Evolutionary conservation across 2,888 invertebrate genomes (phyloP).

Genomic region (Drosophila conformis): DNA sequence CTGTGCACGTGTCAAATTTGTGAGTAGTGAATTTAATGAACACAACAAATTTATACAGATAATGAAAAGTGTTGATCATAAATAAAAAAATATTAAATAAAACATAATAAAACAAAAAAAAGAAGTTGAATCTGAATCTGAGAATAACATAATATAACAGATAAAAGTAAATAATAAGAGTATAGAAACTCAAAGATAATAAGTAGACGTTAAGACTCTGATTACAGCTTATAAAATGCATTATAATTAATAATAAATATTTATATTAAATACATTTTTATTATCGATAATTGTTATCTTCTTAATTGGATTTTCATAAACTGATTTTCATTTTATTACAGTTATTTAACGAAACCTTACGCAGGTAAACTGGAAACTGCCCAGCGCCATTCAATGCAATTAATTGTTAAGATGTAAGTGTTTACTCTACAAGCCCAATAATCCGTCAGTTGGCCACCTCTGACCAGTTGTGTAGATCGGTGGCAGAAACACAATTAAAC

Average conservation of each 20-base stretch:
- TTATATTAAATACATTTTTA: too few species aligned
- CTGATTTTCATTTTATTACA: background rate
- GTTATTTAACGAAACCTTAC: background rate
- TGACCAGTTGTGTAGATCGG: conserved; percentile 13
- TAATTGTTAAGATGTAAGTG: conserved; percentile 44
- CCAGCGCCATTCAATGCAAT: conserved; percentile 8
- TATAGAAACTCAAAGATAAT: too few species aligned
- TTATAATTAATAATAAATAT: too few species aligned
- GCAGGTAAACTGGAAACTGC: conserved; percentile 2
- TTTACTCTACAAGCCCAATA: conserved; percentile 8
- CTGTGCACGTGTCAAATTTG: conserved; percentile 34
- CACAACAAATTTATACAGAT: background rate
- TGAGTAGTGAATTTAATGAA: background rate
- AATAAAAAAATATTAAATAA: background rate
- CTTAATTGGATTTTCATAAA: background rate
- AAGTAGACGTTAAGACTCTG: too few species aligned
- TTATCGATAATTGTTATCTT: background rate
- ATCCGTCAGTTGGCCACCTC: conserved; percentile 27
- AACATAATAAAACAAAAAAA: background rate
- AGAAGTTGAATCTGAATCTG: background rate
- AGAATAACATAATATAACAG: background rate
- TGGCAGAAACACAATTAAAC: conserved; percentile 62
- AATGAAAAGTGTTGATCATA: too few species aligned
- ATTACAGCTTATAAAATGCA: too few species aligned
- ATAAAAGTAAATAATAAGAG: background rate